These are phyloP conservation scores for Eospalax fontanierii DNA, from an alignment of 2,797 vertebrate species.

Conservation along the genomic window DNA sequence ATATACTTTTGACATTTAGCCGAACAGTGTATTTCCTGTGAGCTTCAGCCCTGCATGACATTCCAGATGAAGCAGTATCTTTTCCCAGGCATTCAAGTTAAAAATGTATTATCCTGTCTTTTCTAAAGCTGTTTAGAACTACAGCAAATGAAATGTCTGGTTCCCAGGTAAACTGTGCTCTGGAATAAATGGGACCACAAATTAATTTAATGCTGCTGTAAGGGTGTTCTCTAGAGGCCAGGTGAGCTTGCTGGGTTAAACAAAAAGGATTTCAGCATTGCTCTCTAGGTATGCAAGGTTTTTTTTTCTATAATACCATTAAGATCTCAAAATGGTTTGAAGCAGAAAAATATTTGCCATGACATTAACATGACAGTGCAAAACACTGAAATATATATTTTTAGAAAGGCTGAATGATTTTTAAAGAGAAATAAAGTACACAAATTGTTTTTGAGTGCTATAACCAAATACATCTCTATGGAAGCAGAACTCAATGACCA, in stretches of 20 bases:
- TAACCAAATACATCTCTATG: slow-evolving; percentile 35
- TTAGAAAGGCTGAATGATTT: slow-evolving; percentile 60
- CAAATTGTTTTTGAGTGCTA: slow-evolving; percentile 48
- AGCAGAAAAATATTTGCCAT: slow-evolving; percentile 58
- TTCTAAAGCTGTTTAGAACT: slow-evolving; percentile 44
- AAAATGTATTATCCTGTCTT: slow-evolving; percentile 9
- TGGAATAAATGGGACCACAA: slow-evolving; percentile 14
- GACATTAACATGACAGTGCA: slow-evolving; percentile 11
- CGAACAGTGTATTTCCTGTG: neutral
- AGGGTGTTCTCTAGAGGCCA: slow-evolving; percentile 17
- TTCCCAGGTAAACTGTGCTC: slow-evolving; percentile 58
- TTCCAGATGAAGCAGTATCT: slow-evolving; percentile 32
- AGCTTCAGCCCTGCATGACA: slow-evolving; percentile 21
- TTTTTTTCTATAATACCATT: neutral
- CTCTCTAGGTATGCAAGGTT: neutral
- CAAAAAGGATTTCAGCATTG: slow-evolving; percentile 38
- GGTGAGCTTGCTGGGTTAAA: neutral
- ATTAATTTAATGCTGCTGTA: slow-evolving; percentile 62
- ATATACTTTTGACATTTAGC: neutral
- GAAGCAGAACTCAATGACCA: slow-evolving; percentile 60
- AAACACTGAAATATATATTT: neutral
- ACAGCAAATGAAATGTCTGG: slow-evolving; percentile 41
- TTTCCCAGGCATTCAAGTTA: neutral
- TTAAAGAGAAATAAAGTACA: slow-evolving; percentile 71
- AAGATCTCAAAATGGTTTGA: slow-evolving; percentile 64